Evolutionary conservation across 2,797 vertebrate species (phyloP).

Genomic region (Myripristis murdjan): DNA sequence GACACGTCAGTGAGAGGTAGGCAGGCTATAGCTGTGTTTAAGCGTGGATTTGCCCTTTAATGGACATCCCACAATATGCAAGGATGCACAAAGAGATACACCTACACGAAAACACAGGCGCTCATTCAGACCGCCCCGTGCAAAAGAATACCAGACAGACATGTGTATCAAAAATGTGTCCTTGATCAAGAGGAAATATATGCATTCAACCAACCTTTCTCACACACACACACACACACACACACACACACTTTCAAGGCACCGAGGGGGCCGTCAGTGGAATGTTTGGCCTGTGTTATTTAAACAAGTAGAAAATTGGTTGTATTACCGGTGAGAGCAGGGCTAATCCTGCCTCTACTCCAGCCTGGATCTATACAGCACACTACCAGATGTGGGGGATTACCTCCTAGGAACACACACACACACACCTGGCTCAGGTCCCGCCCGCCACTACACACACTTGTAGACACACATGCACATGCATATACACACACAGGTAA

Average conservation of each 20-base stretch:
- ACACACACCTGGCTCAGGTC: constrained; percentile 57
- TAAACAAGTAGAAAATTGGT: constrained; percentile 70
- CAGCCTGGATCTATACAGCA: constrained; percentile 52
- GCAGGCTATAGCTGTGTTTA: no score
- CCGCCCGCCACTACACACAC: constrained; percentile 1
- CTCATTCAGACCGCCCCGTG: no score
- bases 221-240: constrained; percentile 6
- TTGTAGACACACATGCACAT: constrained; percentile 26
- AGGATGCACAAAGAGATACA: no score
- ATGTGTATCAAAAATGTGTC: no score
- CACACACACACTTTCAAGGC: background rate
- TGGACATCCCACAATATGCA: no score
- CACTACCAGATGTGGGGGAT: constrained; percentile 67
- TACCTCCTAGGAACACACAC: constrained; percentile 51
- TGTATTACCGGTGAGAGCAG: constrained; percentile 59
- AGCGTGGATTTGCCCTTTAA: no score
- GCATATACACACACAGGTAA: constrained; percentile 6
- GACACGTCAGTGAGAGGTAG: no score
- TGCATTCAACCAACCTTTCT: background rate
- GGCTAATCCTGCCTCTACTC: constrained; percentile 62
- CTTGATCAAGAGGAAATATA: no score
- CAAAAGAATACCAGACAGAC: no score
- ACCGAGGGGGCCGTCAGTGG: constrained; percentile 26
- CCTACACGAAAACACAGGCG: no score
- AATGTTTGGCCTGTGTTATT: constrained; percentile 61